Evolutionary conservation across 2,113 vertebrate genomes (phyloP).

Genomic region (Menura novaehollandiae): DNA sequence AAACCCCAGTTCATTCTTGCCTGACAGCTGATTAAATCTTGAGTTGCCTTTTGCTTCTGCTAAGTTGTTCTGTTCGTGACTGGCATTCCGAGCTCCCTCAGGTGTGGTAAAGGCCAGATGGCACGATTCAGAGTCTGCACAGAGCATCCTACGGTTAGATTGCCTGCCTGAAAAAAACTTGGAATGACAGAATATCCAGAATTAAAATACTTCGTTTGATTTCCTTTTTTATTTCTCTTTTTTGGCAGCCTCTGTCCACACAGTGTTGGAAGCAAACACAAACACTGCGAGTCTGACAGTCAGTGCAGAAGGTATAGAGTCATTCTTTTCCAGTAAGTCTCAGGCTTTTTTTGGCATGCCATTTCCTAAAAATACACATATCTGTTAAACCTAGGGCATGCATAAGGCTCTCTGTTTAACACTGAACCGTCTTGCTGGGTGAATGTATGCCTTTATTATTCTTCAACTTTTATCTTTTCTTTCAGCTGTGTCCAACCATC

Average conservation of each 20-base stretch:
- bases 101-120: slow-evolving; percentile 48
- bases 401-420: not conserved
- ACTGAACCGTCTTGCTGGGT: not conserved
- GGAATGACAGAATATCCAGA: not conserved
- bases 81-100: slow-evolving; percentile 9
- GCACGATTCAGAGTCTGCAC: not conserved
- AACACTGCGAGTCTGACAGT: not conserved
- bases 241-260: slow-evolving; percentile 17
- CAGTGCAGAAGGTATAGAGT: slow-evolving; percentile 56
- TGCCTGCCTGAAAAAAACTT: not conserved
- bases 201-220: not conserved
- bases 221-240: not conserved
- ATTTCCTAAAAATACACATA: not conserved
- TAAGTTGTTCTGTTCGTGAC: not conserved
- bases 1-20: not conserved
- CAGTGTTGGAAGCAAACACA: not conserved
- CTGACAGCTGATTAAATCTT: not conserved
- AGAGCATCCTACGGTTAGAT: not conserved
- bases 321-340: not conserved
- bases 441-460: not conserved
- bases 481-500: slow-evolving; percentile 27
- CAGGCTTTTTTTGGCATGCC: not conserved
- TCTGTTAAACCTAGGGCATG: not conserved
- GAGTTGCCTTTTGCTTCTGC: slow-evolving; percentile 21
- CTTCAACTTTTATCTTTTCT: not conserved